Evolutionary conservation across 2,888 invertebrate genomes (phyloP), one percentile per base, ranked within the genome.

Genomic region (Dysmachus trigonus): DNA sequence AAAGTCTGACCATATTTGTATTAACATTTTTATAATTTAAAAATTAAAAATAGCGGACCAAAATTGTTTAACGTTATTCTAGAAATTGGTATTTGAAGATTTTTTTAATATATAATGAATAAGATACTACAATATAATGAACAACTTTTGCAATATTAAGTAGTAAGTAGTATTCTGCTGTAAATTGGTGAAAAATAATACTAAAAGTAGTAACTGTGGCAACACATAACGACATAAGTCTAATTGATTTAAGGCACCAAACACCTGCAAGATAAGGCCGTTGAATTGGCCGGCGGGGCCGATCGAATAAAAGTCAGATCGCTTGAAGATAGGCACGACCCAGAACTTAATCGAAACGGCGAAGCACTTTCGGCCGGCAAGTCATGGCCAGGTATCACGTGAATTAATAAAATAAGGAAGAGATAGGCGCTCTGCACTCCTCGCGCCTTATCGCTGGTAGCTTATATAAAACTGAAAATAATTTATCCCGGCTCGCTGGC

Each of bases 341-440:
- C 38, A 77, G 77, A 77, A 77, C 15, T 41, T 35, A 77, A 47
- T 77, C 77, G 77, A 41, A 77, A 30, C 77, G 7, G 51, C 51
- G 13, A 47, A 47, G 77, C 15, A 47, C 77, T 77, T 77, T 77
- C 47, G 62, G 62, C 62, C 22, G 6, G 38, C 33, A 33, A 82
- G 22, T 82, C 81, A 62, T 35, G 81, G 41, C 27, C 31, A 22
- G 33, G 35, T 35, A 82, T 82, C 81, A 82, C 81, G 81, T 62
- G 81, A 82, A 62, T 62, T 82, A 82, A 82, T 82, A 82, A 82
- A 82, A 82, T 82, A 53, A 31, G 81, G 81, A 82, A 82, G 81
- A 82, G 81, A 82, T 53, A 35, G 62, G 33, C 35, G 81, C 33
- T 62, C 81, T 82, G 81, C 81, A 82, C 81, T 62, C 81, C 81